Base-by-base conservation (phyloP, 2,113 vertebrate genomes). In the Toxostoma redivivum region DNA sequence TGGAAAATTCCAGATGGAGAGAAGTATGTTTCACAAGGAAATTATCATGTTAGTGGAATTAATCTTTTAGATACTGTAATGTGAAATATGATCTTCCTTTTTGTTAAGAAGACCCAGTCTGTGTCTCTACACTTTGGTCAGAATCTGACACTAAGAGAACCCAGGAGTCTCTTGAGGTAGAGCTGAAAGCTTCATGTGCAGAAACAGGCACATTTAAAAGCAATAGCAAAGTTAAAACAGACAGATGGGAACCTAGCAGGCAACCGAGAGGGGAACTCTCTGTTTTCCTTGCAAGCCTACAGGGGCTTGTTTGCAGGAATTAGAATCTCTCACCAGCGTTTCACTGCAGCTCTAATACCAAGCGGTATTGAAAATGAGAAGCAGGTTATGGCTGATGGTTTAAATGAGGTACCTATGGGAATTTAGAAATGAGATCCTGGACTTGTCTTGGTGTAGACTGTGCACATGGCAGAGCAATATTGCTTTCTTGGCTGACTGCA, bases 251-350 rank as follows among this genome's bases (percentile, higher is more conserved):
- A 86, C 93, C 72, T 97, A 96, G 96, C 95, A 97, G 96, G 95
- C 94, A 93, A 91, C 76, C 2, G 2, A 93, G 86, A 92, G 82
- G 88, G 88, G 88, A 96, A 93, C 88, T 92, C 95, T 94, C 82
- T 97, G 94, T 96, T 97, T 96, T 95, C 86, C 92, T 90, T 96
- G 94, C 95, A 96, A 92, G 93, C 94, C 96, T 95, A 95, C 57
- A 79, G 96, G 96, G 96, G 88, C 96, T 96, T 97, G 95, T 97
- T 97, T 96, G 95, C 93, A 94, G 96, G 96, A 96, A 97, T 97
- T 96, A 97, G 95, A 95, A 95, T 96, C 95, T 96, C 96, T 97
- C 95, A 95, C 95, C 92, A 96, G 95, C 93, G 92, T 94, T 96
- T 96, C 88, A 60, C 88, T 96, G 90, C 86, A 93, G 88, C 94